Conservation (phyloP, 2,113 vertebrate species). For the Vombatus ursinus region DNA sequence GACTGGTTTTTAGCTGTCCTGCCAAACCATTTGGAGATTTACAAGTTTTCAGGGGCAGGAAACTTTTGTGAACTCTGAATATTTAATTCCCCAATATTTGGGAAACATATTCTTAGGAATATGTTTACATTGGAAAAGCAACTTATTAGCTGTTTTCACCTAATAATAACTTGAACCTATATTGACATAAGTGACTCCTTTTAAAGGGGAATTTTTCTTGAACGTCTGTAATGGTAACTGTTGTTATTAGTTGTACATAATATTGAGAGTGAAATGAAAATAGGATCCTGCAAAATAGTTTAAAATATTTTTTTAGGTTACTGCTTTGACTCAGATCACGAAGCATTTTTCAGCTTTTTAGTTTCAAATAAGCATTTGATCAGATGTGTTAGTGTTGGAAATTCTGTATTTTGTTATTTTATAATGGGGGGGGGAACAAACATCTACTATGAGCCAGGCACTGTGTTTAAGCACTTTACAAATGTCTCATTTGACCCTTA, state of each 20-base stretch:
- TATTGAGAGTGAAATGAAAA: no score
- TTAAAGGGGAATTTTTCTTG: background rate
- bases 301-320: no score
- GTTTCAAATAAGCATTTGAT: background rate
- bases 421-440: background rate
- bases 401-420: background rate
- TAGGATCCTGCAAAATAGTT: no score
- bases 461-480: background rate
- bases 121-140: background rate
- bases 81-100: background rate
- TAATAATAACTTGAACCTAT: background rate
- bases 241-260: no score
- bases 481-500: background rate
- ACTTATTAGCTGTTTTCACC: background rate
- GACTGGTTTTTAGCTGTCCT: slow-evolving; percentile 24
- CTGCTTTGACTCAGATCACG: no score
- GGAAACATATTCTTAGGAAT: background rate
- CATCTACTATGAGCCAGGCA: background rate
- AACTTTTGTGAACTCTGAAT: background rate
- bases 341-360: background rate
- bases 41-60: background rate
- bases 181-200: background rate
- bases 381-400: background rate
- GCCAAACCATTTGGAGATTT: slow-evolving; percentile 29
- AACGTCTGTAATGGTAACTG: no score